A percentile compares a stretch with the other conserved stretches of the same genome.
Conservation (phyloP, 2,888 invertebrate genomes). For the Hydrotaea diabolus region DNA sequence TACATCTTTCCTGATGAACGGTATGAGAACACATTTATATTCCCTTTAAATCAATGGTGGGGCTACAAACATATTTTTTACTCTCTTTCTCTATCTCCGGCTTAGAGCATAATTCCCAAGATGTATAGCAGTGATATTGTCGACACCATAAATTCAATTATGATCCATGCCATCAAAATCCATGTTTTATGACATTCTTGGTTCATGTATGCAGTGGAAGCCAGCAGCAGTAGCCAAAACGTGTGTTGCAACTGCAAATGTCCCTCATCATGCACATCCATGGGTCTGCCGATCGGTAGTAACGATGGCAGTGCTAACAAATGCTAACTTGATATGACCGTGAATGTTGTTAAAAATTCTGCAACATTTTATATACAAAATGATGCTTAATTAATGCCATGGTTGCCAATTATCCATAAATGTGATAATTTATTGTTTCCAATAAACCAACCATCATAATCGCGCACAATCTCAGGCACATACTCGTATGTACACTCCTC, state of each 20-base stretch:
- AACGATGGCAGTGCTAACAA: neutral
- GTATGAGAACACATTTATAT: too few relatives aligned
- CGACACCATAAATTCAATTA: too few relatives aligned
- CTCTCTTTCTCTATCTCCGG: too few relatives aligned
- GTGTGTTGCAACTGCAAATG: too few relatives aligned
- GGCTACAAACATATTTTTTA: too few relatives aligned
- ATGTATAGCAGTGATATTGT: too few relatives aligned
- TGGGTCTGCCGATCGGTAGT: neutral
- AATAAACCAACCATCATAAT: slow-evolving; percentile 7
- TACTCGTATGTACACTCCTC: too few relatives aligned
- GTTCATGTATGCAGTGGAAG: neutral
- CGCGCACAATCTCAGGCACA: neutral
- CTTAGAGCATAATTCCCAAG: too few relatives aligned
- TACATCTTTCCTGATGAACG: too few relatives aligned
- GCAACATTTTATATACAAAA: slow-evolving; percentile 49
- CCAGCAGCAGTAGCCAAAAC: neutral
- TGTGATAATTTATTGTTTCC: slow-evolving; percentile 45
- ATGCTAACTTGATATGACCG: neutral
- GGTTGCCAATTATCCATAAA: slow-evolving; percentile 43
- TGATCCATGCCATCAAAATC: neutral
- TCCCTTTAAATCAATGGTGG: too few relatives aligned
- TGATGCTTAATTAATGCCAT: slow-evolving; percentile 47
- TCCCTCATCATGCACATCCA: too few relatives aligned
- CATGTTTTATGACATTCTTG: neutral
- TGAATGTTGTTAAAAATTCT: neutral